These are phyloP conservation scores for Andrena camellia DNA, from an alignment of 2,888 invertebrate genomes.

Conservation along the genomic window DNA sequence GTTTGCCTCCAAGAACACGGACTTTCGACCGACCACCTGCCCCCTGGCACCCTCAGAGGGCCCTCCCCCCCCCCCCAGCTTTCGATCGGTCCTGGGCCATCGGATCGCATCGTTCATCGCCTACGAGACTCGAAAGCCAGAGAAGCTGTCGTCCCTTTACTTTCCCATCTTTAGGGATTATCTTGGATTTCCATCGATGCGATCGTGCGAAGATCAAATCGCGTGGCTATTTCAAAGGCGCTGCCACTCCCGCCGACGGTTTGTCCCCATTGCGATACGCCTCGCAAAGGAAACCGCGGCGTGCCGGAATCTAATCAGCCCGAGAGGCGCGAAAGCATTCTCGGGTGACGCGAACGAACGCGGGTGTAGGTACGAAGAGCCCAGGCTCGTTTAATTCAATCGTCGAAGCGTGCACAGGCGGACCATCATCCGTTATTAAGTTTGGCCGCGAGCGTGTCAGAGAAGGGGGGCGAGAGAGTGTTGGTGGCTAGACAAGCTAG, in stretches of 20 bases:
- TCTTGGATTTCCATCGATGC: not conserved
- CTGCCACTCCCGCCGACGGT: too few relatives aligned
- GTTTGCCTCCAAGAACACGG: conserved; percentile 80
- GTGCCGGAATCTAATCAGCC: conserved; percentile 52
- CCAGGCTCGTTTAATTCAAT: conserved; percentile 66
- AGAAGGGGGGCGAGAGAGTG: conserved; percentile 28
- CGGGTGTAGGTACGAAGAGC: not conserved
- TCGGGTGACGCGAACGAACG: conserved; percentile 14
- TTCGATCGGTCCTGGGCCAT: conserved; percentile 21
- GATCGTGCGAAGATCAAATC: too few relatives aligned
- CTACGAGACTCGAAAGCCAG: conserved; percentile 75
- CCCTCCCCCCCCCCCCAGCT: conserved; percentile 36
- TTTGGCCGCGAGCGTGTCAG: conserved; percentile 64
- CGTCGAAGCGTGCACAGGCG: conserved; percentile 63
- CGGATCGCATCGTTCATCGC: conserved; percentile 54
- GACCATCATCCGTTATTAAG: conserved; percentile 71
- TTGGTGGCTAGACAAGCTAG: conserved; percentile 21
- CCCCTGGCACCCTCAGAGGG: conserved; percentile 36
- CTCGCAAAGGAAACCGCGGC: not conserved
- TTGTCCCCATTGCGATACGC: not conserved
- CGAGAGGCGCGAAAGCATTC: conserved; percentile 12
- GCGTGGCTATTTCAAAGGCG: too few relatives aligned
- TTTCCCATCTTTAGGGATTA: not conserved
- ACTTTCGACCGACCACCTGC: conserved; percentile 71
- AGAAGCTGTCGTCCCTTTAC: not conserved